Conservation (phyloP, 2,888 invertebrate genomes). For the Catocala nupta region DNA sequence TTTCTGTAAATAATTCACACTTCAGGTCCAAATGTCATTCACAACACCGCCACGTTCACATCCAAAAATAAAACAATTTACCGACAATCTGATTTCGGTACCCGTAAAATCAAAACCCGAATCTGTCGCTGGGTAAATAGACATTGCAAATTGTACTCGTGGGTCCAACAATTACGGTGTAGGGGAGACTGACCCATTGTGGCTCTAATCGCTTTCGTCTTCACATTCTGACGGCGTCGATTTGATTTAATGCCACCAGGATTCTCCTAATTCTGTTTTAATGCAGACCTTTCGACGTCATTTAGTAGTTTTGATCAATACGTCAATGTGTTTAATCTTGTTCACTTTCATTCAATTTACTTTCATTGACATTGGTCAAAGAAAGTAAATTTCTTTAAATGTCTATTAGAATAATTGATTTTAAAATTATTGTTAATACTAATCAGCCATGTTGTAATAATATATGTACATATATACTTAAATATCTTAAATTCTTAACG, state of each 20-base stretch:
- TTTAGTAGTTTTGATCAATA: neutral
- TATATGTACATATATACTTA: too few species aligned
- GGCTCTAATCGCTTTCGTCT: slow-evolving; percentile 39
- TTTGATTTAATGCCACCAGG: slow-evolving; percentile 46
- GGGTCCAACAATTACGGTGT: slow-evolving; percentile 36
- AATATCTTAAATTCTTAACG: too few species aligned
- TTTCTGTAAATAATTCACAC: slow-evolving; percentile 19
- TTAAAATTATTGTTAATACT: too few species aligned
- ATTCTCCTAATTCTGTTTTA: slow-evolving; percentile 40
- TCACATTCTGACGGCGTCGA: slow-evolving; percentile 41
- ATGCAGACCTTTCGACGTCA: slow-evolving; percentile 12
- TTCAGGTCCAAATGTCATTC: slow-evolving; percentile 16
- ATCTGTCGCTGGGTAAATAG: slow-evolving; percentile 36
- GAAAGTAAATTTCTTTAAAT: too few species aligned
- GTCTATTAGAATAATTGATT: too few species aligned
- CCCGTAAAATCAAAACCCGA: slow-evolving; percentile 44
- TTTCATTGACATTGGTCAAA: too few species aligned
- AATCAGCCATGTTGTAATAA: too few species aligned
- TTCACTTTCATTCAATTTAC: neutral
- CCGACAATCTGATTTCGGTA: slow-evolving; percentile 33
- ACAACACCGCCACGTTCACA: slow-evolving; percentile 10
- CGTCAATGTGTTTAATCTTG: neutral
- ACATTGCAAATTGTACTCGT: slow-evolving; percentile 32
- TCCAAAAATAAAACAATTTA: slow-evolving; percentile 43
- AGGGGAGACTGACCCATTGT: slow-evolving; percentile 27